Percentiles rank a stretch among this genome's conserved stretches.
Evolutionary conservation across 2,113 vertebrate genomes (phyloP).

Genomic region (Apteryx mantelli): DNA sequence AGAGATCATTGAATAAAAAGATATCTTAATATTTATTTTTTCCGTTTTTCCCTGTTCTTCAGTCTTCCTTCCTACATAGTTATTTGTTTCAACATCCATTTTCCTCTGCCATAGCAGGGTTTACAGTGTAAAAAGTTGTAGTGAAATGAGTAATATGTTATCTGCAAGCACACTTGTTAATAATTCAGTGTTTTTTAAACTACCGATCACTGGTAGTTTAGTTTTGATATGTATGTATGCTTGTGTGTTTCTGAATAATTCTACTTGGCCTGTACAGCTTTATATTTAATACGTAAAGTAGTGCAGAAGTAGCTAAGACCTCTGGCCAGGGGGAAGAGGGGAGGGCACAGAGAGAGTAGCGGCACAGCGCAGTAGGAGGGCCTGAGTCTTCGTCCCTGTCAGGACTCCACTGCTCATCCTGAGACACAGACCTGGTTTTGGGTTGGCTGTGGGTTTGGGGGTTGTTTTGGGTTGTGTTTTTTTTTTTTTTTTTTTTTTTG

Average conservation of each 20-base stretch:
- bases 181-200: background rate
- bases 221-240: background rate
- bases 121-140: background rate
- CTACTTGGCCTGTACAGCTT: background rate
- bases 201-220: background rate
- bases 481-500: background rate
- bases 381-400: background rate
- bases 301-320: background rate
- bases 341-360: background rate
- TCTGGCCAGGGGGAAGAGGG: background rate
- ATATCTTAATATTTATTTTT: background rate
- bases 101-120: background rate
- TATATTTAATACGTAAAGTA: background rate
- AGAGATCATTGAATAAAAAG: background rate
- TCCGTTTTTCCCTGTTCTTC: background rate
- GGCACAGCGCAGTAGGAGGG: background rate
- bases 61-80: background rate
- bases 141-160: background rate
- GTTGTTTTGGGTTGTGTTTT: too few relatives aligned
- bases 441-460: background rate
- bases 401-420: background rate
- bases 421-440: background rate
- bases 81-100: background rate
- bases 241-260: background rate
- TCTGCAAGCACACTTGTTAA: background rate